Evolutionary conservation across 2,113 vertebrate genomes (phyloP).

Genomic region (Varanus salvator): DNA sequence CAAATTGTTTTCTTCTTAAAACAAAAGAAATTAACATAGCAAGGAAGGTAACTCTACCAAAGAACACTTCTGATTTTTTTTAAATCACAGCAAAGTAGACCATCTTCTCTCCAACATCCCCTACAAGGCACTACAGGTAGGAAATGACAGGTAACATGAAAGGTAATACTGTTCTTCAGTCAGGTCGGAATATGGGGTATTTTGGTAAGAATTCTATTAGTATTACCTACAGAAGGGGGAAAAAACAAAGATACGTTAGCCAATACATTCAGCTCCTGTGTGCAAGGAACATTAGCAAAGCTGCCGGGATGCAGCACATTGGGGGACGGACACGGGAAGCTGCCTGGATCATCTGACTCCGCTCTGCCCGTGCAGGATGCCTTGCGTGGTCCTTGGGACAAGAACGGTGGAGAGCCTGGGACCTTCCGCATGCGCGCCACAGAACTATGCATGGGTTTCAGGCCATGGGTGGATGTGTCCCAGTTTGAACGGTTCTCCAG

Average conservation of each 20-base stretch:
- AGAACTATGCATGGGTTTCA: not conserved
- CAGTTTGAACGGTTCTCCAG: not conserved
- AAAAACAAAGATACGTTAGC: constrained; percentile 65
- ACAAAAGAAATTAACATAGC: constrained; percentile 77
- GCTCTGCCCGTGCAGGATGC: not conserved
- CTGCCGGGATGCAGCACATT: not conserved
- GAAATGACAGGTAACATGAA: constrained; percentile 87
- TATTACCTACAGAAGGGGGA: constrained; percentile 90
- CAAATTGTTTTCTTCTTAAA: constrained; percentile 91
- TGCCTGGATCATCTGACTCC: not conserved
- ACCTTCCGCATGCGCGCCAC: not conserved
- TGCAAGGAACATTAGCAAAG: constrained; percentile 16
- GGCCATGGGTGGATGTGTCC: not conserved
- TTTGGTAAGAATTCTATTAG: constrained; percentile 99
- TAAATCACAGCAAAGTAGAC: constrained; percentile 84
- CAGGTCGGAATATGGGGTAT: constrained; percentile 98
- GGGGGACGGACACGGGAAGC: too few species aligned
- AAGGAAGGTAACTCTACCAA: constrained; percentile 77
- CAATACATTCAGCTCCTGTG: constrained; percentile 51
- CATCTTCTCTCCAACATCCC: constrained; percentile 90
- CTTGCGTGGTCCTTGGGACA: not conserved
- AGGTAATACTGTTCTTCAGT: constrained; percentile 86
- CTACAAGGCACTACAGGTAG: constrained; percentile 99
- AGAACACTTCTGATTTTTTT: constrained; percentile 60
- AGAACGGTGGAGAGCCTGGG: not conserved